Conservation (phyloP, 2,797 vertebrate species). For the Novumbra hubbsi region DNA sequence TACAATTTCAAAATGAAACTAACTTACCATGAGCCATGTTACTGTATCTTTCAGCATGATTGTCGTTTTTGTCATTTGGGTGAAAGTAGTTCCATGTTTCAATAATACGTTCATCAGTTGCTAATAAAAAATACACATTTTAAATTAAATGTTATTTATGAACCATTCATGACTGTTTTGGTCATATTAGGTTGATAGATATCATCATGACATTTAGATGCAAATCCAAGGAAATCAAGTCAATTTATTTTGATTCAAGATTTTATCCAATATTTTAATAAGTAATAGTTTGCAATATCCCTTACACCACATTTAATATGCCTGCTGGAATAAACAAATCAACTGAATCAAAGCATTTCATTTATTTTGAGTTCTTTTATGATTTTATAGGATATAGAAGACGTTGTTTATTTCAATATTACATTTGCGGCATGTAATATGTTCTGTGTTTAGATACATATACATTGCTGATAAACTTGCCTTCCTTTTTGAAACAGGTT, state of each 20-base stretch:
- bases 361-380: conserved; percentile 27
- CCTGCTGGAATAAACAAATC: conserved; percentile 37
- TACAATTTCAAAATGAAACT: conserved; percentile 36
- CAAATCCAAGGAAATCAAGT: conserved; percentile 38
- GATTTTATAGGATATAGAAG: conserved; percentile 24
- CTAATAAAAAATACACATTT: conserved; percentile 71
- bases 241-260: conserved; percentile 37
- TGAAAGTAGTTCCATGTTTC: conserved; percentile 48
- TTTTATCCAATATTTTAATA: conserved; percentile 45
- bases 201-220: conserved; percentile 46
- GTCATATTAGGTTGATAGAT: conserved; percentile 26
- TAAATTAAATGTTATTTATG: conserved; percentile 53
- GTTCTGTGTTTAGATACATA: neutral
- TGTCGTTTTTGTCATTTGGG: conserved; percentile 55
- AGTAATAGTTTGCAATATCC: conserved; percentile 25
- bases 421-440: neutral
- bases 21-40: conserved; percentile 41
- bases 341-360: conserved; percentile 20
- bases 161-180: conserved; percentile 28
- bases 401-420: neutral
- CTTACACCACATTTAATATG: conserved; percentile 37
- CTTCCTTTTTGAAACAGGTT: neutral
- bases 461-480: neutral
- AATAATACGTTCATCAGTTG: conserved; percentile 66
- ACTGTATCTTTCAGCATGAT: conserved; percentile 53